phyloP scores from a whole-genome alignment of 2,888 invertebrate genomes.

The Stratiomys singularior region DNA sequence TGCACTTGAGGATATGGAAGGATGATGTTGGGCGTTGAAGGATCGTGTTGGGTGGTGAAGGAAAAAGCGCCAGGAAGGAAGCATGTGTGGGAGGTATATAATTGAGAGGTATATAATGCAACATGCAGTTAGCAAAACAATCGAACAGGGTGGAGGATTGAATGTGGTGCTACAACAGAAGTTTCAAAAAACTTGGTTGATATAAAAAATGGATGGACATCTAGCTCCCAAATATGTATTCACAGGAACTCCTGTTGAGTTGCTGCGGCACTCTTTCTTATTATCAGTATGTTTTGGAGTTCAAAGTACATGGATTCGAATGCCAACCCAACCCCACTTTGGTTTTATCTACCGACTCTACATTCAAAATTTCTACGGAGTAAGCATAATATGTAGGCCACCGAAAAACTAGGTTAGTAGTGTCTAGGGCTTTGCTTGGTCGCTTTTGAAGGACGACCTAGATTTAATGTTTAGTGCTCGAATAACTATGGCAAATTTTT shows the following conservation, averaged over 20 bases:
- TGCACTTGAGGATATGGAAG: not conserved
- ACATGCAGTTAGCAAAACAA: not conserved
- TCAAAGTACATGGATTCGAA: not conserved
- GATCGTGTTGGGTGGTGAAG: too few species aligned
- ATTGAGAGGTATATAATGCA: not conserved
- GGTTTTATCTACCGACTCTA: not conserved
- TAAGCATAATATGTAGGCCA: conserved; percentile 37
- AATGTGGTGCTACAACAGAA: not conserved
- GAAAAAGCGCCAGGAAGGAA: not conserved
- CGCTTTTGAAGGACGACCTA: conserved; percentile 39
- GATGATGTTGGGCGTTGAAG: too few species aligned
- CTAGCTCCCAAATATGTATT: too few species aligned
- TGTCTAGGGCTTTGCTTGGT: conserved; percentile 45
- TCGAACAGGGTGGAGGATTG: not conserved
- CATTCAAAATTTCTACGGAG: not conserved
- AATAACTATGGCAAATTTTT: not conserved
- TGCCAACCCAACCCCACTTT: not conserved
- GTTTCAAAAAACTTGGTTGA: not conserved
- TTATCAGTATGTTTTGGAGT: too few species aligned
- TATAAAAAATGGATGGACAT: too few species aligned
- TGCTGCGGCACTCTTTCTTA: too few species aligned
- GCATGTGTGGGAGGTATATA: not conserved
- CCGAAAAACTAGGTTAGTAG: conserved; percentile 47
- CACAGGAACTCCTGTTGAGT: too few species aligned
- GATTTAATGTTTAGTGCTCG: not conserved